Evolutionary conservation across 2,888 invertebrate genomes (phyloP).

Genomic region (Temnothorax unifasciatus): DNA sequence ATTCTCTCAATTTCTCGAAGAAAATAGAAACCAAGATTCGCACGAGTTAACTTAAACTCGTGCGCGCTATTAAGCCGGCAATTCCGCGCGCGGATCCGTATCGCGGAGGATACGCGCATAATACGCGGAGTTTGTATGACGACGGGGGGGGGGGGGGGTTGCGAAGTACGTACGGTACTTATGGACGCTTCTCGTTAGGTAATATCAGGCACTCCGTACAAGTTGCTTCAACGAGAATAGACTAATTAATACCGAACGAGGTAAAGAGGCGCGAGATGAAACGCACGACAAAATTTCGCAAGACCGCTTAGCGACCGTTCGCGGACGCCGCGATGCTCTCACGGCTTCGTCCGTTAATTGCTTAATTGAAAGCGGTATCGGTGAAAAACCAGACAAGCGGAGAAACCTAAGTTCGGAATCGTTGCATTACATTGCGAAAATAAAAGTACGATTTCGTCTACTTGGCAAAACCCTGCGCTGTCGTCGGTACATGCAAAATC

Average conservation of each 20-base stretch:
- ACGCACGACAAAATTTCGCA: conserved; percentile 5
- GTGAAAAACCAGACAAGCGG: neutral
- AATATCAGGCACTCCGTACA: conserved; percentile 83
- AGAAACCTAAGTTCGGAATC: neutral
- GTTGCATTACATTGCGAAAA: neutral
- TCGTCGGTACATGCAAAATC: neutral
- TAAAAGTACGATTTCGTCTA: neutral
- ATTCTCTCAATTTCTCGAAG: conserved; percentile 3
- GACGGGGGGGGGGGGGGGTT: neutral
- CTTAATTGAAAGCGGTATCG: neutral
- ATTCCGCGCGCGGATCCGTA: neutral
- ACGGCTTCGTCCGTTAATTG: neutral
- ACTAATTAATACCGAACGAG: conserved; percentile 61
- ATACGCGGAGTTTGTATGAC: conserved; percentile 54
- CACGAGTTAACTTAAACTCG: neutral
- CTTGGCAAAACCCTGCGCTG: neutral
- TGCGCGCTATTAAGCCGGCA: neutral
- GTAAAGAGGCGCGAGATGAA: conserved; percentile 7
- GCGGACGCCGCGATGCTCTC: conserved; percentile 54
- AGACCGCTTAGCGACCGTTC: neutral
- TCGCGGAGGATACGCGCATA: conserved; percentile 22
- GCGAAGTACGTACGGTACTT: conserved; percentile 49
- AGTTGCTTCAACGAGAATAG: conserved; percentile 81
- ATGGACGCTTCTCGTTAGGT: conserved; percentile 76
- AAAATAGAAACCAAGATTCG: neutral